These are phyloP conservation scores for Aleiodes sp. DNA, from an alignment of 1,140 invertebrate species.

Conservation along the genomic window DNA sequence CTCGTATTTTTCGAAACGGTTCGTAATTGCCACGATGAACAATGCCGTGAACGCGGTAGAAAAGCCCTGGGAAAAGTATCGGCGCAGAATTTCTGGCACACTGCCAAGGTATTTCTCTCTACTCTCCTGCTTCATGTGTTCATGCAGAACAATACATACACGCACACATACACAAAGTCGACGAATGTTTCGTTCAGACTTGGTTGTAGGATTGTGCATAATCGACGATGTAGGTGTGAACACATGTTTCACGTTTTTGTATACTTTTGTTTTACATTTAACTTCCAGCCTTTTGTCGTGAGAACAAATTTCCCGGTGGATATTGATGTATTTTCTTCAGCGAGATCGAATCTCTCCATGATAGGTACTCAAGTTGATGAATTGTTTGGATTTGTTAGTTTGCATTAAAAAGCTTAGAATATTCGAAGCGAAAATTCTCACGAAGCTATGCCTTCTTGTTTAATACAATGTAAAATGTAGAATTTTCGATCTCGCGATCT, in stretches of 20 bases:
- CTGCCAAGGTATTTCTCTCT: background rate
- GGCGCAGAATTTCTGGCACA: constrained; percentile 18
- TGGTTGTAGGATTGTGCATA: constrained; percentile 20
- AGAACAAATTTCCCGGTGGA: no score
- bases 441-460: no score
- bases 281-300: background rate
- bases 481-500: no score
- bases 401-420: no score
- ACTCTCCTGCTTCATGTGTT: background rate
- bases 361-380: no score
- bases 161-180: background rate
- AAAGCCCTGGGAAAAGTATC: background rate
- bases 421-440: no score
- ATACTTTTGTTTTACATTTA: no score
- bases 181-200: constrained; percentile 10
- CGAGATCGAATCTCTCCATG: no score
- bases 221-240: constrained; percentile 14
- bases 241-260: constrained; percentile 28
- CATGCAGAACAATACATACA: background rate
- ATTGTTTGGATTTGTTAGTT: no score
- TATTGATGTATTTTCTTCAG: no score
- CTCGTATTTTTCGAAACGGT: constrained; percentile 25
- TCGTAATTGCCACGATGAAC: constrained; percentile 30
- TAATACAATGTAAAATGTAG: no score
- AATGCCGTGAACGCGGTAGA: constrained; percentile 21